Percentiles rank a stretch among this genome's conserved stretches.
Evolutionary conservation across 2,888 invertebrate species (phyloP).

Genomic region (Azorinus chamasolen): DNA sequence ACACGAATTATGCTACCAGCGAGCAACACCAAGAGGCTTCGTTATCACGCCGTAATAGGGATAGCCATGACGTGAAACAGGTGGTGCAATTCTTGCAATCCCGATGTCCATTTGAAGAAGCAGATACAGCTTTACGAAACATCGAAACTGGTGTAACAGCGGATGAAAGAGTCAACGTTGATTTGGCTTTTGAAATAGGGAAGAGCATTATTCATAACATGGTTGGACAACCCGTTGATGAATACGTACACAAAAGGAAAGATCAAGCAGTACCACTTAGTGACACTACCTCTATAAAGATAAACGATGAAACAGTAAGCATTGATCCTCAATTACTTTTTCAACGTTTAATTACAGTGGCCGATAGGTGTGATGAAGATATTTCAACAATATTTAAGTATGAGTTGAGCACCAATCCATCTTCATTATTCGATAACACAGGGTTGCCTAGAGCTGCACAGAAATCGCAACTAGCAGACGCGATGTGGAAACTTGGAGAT

Average conservation of each 20-base stretch:
- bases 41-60: slow-evolving; percentile 28
- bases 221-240: neutral
- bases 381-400: slow-evolving; percentile 16
- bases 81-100: slow-evolving; percentile 27
- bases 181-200: neutral
- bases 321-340: slow-evolving; percentile 42
- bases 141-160: slow-evolving; percentile 56
- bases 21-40: slow-evolving; percentile 59
- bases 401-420: slow-evolving; percentile 38
- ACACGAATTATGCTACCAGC: slow-evolving; percentile 45
- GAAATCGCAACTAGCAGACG: slow-evolving; percentile 60
- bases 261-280: slow-evolving; percentile 17
- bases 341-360: slow-evolving; percentile 29
- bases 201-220: slow-evolving; percentile 1
- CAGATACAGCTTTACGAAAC: slow-evolving; percentile 39
- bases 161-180: slow-evolving; percentile 23
- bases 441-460: slow-evolving; percentile 49
- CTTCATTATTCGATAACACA: slow-evolving; percentile 16
- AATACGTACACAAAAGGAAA: slow-evolving; percentile 13
- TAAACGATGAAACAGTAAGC: neutral
- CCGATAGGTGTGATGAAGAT: slow-evolving; percentile 14
- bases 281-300: neutral
- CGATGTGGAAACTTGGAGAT: slow-evolving; percentile 38
- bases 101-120: slow-evolving; percentile 42
- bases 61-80: slow-evolving; percentile 30